Percentiles rank a stretch among this genome's conserved stretches.
Evolutionary conservation across 2,797 vertebrate species (phyloP).

Genomic region (Parambassis ranga): DNA sequence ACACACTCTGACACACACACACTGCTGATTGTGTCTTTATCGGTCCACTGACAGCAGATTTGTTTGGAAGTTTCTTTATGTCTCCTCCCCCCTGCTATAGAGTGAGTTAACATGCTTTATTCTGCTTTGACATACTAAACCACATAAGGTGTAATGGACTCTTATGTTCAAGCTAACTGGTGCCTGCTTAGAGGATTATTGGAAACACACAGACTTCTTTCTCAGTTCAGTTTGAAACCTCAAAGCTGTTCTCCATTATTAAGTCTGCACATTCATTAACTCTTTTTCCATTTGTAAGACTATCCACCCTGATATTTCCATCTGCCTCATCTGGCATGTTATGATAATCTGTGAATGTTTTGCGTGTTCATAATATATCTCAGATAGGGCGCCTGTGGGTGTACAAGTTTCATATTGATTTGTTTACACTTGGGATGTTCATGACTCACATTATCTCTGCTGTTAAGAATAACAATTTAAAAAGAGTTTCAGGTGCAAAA

Average conservation of each 20-base stretch:
- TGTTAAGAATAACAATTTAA: constrained; percentile 22
- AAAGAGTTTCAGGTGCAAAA: constrained; percentile 12
- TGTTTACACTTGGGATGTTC: constrained; percentile 44
- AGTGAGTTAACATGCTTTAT: constrained; percentile 70
- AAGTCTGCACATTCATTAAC: constrained; percentile 26
- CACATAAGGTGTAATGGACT: constrained; percentile 49
- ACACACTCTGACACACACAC: constrained; percentile 33
- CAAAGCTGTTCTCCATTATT: constrained; percentile 48
- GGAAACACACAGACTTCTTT: constrained; percentile 35
- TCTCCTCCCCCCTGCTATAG: constrained; percentile 64
- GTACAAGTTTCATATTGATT: constrained; percentile 40
- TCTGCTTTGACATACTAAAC: constrained; percentile 68
- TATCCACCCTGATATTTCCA: constrained; percentile 27
- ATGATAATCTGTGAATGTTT: constrained; percentile 34
- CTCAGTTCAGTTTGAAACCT: constrained; percentile 36
- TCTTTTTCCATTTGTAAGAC: constrained; percentile 21
- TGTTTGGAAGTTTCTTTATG: constrained; percentile 68
- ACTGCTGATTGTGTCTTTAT: constrained; percentile 71
- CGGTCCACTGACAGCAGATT: constrained; percentile 68
- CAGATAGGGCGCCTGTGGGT: constrained; percentile 22
- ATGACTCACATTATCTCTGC: constrained; percentile 45
- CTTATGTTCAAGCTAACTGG: constrained; percentile 46
- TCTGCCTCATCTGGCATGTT: constrained; percentile 29
- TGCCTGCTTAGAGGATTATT: constrained; percentile 47
- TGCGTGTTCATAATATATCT: constrained; percentile 32